Base-by-base conservation (phyloP, 2,888 invertebrate species). In the Caenorhabditis uteleia region DNA sequence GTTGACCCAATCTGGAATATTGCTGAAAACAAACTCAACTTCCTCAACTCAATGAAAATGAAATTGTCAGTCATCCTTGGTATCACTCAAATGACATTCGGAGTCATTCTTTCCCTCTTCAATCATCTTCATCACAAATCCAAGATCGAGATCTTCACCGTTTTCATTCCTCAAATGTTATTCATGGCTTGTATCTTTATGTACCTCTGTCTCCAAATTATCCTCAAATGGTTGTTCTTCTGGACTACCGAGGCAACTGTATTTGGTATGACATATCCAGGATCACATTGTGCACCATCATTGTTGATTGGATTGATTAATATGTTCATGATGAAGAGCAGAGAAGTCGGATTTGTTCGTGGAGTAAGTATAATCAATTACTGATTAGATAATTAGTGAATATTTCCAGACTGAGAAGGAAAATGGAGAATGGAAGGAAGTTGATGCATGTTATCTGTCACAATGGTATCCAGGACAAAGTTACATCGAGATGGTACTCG, bases 151-250 rank as follows among this genome's bases (percentile, higher is more conserved):
- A 89, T 97, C 71, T 87, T 91, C 82, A 91, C 90, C 84, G 92
- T 93, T 87, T 98, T 97, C 86, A 88, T 98, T 76, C 98, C 98
- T 0, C 95, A 95, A 87, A 87, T 97, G 57, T 86, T 94, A 70
- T 98, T 97, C 87, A 86, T 98, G 77, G 80, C 89, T 39, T 90
- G 91, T 82, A 88, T 98, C 68, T 98, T 98, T 88, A 89, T 94
- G 84, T 98, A 98, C 87, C 90, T 98, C 89, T 91, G 91, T 58
- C 85, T 93, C 68, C 87, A 95, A 53, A 92, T 98, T 89, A 92
- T 97, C 85, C 89, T 91, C 84, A 98, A 98, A 86, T 98, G 97
- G 97, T 88, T 82, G 18, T 66, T 56, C 29, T 66, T 72, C 70
- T 48, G 45, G 44, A 50, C 50, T 12, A 34, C 72, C 68, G 57